Conservation (phyloP, 2,888 invertebrate genomes). For the Drosophila yooni region DNA sequence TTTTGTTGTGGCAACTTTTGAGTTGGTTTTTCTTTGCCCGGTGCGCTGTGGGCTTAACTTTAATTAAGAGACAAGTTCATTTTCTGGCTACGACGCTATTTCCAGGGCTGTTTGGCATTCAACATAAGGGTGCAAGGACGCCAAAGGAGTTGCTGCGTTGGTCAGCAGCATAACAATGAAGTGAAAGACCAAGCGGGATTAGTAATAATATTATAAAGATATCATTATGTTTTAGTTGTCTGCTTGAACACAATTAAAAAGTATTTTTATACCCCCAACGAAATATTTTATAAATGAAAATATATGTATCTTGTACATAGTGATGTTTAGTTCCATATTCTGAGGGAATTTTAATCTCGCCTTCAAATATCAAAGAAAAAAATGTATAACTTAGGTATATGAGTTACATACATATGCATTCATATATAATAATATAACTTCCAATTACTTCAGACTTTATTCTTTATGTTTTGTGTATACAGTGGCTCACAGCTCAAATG, state of each 20-base stretch:
- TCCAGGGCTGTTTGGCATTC: slow-evolving; percentile 22
- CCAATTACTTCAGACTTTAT: no score
- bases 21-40: slow-evolving; percentile 44
- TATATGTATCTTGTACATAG: not conserved
- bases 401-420: not conserved
- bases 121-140: slow-evolving; percentile 12
- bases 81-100: slow-evolving; percentile 18
- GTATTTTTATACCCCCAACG: not conserved
- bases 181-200: not conserved
- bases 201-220: not conserved
- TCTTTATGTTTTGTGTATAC: no score
- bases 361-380: not conserved
- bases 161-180: slow-evolving; percentile 16
- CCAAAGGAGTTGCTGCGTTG: not conserved
- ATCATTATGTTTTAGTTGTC: not conserved
- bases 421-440: not conserved
- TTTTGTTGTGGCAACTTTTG: slow-evolving; percentile 63
- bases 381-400: not conserved
- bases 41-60: slow-evolving; percentile 81
- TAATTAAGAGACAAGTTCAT: slow-evolving; percentile 82
- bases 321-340: not conserved
- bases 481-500: no score
- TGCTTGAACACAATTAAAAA: not conserved
- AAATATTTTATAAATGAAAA: not conserved
- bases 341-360: accelerated